A percentile compares a stretch with the other conserved stretches of the same genome.
Evolutionary conservation across 1,140 invertebrate genomes (phyloP).

Genomic region (Globodera ellingtonae): DNA sequence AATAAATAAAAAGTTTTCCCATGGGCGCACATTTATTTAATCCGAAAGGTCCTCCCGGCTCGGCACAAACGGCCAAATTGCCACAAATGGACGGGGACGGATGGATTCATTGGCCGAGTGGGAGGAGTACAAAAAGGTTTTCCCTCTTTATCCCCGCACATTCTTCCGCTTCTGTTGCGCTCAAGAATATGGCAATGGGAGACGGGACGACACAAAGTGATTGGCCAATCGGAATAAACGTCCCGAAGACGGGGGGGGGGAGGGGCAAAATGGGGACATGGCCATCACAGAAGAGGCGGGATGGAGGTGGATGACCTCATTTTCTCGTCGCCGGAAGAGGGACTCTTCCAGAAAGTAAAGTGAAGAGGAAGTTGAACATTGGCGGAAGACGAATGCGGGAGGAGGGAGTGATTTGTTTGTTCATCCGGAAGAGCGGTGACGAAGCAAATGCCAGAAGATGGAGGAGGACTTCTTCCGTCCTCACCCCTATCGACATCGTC

Average conservation of each 20-base stretch:
- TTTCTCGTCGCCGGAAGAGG: not conserved
- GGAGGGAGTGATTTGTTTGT: not conserved
- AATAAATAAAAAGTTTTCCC: slow-evolving; percentile 6
- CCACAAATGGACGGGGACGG: not conserved
- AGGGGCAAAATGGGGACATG: not conserved
- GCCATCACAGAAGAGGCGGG: not conserved
- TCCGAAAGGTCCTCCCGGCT: slow-evolving; percentile 1
- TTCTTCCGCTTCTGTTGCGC: not conserved
- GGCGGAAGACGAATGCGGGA: too few relatives aligned
- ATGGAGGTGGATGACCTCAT: not conserved
- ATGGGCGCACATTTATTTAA: slow-evolving; percentile 5
- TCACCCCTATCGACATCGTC: not conserved
- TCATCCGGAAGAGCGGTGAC: not conserved
- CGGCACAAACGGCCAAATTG: not conserved
- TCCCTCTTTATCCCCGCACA: not conserved
- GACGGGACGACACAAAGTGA: not conserved
- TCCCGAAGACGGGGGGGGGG: not conserved
- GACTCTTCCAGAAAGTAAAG: too few relatives aligned
- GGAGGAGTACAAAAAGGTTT: not conserved
- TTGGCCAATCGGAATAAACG: not conserved
- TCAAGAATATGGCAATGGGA: not conserved
- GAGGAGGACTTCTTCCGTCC: not conserved
- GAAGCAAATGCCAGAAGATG: not conserved
- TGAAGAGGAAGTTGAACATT: too few relatives aligned
- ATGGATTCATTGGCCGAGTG: not conserved